Percentiles rank a stretch among this genome's conserved stretches.
These are phyloP conservation scores for Resseliella maxima DNA, from an alignment of 2,888 invertebrate species.

Conservation along the genomic window DNA sequence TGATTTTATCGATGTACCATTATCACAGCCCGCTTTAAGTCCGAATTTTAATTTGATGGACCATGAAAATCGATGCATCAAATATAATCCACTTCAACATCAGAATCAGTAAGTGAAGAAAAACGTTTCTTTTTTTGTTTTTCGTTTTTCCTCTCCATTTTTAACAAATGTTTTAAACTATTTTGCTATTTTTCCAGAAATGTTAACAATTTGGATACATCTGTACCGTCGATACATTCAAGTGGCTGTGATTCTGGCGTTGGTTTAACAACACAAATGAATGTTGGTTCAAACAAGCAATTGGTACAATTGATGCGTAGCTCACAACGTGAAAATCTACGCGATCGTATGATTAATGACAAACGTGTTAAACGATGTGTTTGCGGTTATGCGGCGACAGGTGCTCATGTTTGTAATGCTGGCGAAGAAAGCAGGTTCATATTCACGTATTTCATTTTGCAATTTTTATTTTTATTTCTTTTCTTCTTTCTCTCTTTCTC, in stretches of 20 bases:
- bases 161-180: background rate
- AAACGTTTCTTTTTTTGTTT: background rate
- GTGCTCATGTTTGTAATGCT: slow-evolving; percentile 57
- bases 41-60: slow-evolving; percentile 63
- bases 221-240: slow-evolving; percentile 83
- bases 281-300: slow-evolving; percentile 59
- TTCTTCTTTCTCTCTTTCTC: background rate
- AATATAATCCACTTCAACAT: slow-evolving; percentile 70
- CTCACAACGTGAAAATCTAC: slow-evolving; percentile 35
- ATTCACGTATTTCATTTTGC: background rate
- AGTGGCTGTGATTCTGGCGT: slow-evolving; percentile 86
- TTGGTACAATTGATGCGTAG: slow-evolving; percentile 58
- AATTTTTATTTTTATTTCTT: background rate
- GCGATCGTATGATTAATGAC: background rate
- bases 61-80: slow-evolving; percentile 70
- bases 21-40: slow-evolving; percentile 67
- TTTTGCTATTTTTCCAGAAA: background rate
- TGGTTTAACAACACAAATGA: slow-evolving; percentile 67
- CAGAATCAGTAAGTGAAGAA: slow-evolving; percentile 61
- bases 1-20: slow-evolving; percentile 67
- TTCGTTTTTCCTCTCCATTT: background rate
- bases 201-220: slow-evolving; percentile 72
- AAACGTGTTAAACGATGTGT: slow-evolving; percentile 57
- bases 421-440: slow-evolving; percentile 59
- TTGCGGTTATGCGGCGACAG: slow-evolving; percentile 57